Evolutionary conservation across 2,888 invertebrate species (phyloP), one percentile per base, ranked within the genome.

Genomic region (Bhutanitis thaidina): DNA sequence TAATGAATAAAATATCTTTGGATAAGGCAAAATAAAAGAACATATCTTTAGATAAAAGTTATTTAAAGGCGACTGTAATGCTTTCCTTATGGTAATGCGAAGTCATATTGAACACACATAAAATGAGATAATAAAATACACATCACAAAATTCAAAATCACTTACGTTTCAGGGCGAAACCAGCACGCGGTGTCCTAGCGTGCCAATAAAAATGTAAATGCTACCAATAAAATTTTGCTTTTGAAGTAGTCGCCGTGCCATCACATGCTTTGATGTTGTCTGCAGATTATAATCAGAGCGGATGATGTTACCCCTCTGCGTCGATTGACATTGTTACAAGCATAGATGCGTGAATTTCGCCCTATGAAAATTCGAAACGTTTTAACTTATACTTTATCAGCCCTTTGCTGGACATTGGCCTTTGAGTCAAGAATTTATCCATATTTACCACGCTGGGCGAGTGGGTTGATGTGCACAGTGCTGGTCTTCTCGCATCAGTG

Each of bases 131-230:
- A 80, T 88, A 88, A 88, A 88, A 88, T 85, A 87, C 79, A 84
- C 83, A 87, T 86, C 85, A 83, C 81, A 87, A 88, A 88, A 89
- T 89, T 84, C 85, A 86, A 87, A 89, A 88, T 88, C 89, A 89
- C 89, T 88, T 89, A 88, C 86, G 88, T 85, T 79, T 82, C 79
- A 81, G 79, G 75, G 70, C 76, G 71, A 67, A 71, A 65, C 64
- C 69, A 69, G 71, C 85, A 77, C 76, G 73, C 77, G 79, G 81
- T 85, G 86, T 84, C 86, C 86, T 86, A 78, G 81, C 77, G 76
- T 74, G 74, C 80, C 86, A 89, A 89, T 89, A 89, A 87, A 89
- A 84, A 89, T 88, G 89, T 87, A 86, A 89, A 89, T 89, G 69
- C 65, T 71, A 67, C 73, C 80, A 83, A 88, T 88, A 87, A 85